Conservation (phyloP, 2,888 invertebrate species). For the Tachina lurida region DNA sequence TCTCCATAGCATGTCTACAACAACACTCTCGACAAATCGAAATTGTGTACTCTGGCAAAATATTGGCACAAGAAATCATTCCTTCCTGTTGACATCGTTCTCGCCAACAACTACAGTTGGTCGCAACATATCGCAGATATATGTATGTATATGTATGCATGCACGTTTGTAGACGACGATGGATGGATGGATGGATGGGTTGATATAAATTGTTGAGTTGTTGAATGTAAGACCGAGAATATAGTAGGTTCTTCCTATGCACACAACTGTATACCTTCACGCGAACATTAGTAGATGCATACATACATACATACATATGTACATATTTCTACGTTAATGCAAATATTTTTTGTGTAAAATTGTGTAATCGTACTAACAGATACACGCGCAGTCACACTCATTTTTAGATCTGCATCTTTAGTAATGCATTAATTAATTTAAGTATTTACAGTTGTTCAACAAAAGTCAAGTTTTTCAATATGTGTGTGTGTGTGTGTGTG, state of each 20-base stretch:
- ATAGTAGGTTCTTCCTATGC: neutral
- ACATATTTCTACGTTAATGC: neutral
- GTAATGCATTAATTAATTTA: conserved; percentile 40
- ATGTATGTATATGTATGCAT: neutral
- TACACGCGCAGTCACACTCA: neutral
- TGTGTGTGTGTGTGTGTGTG: neutral
- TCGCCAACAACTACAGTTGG: conserved; percentile 60
- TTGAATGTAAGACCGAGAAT: conserved; percentile 11
- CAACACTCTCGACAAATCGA: conserved; percentile 81
- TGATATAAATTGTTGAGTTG: conserved; percentile 26
- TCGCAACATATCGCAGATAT: conserved; percentile 44
- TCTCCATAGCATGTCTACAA: conserved; percentile 69
- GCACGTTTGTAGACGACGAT: conserved; percentile 16
- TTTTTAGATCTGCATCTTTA: conserved; percentile 2
- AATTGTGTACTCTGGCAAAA: conserved; percentile 82
- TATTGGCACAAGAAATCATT: conserved; percentile 83
- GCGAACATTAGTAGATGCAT: neutral
- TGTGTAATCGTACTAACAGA: neutral
- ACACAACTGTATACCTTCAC: neutral
- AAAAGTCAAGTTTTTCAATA: conserved; percentile 4
- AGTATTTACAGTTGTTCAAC: conserved; percentile 13
- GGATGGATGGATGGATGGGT: conserved; percentile 18
- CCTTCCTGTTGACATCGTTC: conserved; percentile 79
- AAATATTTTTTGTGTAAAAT: conserved; percentile 7
- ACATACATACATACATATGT: no score